phyloP scores from a whole-genome alignment of 2,888 invertebrate genomes.

The Smittia sp. region DNA sequence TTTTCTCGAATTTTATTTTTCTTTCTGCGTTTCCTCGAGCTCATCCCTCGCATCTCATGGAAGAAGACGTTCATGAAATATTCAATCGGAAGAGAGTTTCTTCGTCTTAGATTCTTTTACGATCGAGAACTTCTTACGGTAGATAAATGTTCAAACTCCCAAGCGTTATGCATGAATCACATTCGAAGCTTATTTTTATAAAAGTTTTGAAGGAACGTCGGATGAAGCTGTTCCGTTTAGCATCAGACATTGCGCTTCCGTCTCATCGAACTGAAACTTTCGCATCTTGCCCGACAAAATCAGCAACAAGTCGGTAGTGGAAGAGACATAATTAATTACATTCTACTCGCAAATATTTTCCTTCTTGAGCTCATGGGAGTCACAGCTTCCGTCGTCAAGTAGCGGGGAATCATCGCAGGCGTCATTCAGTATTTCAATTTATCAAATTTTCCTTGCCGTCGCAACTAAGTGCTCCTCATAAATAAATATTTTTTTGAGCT shows the following conservation, averaged over 20 bases:
- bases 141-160: no score
- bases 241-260: background rate
- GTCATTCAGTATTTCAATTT: background rate
- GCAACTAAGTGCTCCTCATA: background rate
- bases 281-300: background rate
- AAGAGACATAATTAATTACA: background rate
- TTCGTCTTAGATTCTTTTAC: slow-evolving; percentile 16
- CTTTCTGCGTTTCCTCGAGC: background rate
- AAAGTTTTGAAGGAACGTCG: background rate
- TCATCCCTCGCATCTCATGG: background rate
- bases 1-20: background rate
- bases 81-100: slow-evolving; percentile 33
- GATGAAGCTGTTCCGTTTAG: background rate
- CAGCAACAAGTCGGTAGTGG: slow-evolving; percentile 2
- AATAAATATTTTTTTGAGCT: background rate
- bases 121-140: background rate
- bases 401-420: no score
- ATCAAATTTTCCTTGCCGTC: background rate
- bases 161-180: slow-evolving; percentile 5
- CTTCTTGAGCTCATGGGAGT: no score
- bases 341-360: no score
- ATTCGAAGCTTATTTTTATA: background rate
- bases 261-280: background rate
- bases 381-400: no score
- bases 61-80: slow-evolving; percentile 24